Evolutionary conservation across 2,888 invertebrate species (phyloP), one percentile per base, ranked within the genome.

Genomic region (Harmothoe impar): DNA sequence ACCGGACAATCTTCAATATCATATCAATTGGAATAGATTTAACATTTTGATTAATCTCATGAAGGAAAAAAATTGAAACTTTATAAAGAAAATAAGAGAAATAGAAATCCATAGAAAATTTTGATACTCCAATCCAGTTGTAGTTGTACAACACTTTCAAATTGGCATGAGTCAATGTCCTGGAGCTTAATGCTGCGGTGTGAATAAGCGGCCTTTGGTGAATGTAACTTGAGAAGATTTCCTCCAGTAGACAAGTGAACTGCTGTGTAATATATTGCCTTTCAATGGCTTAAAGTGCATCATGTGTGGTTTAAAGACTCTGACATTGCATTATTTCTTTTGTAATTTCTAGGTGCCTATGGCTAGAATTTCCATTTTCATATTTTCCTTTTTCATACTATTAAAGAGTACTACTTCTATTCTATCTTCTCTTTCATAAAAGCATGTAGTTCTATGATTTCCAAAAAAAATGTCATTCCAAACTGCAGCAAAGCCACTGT

Each of bases 311-410:
- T 62, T 62, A 20, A 62, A 62, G 89, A 90, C 43, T 43, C 43
- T 43, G 43, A 43, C 43, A 43, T 43, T 7, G 43, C 10, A 43
- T 43, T 43, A 43, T 43, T 43, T 43, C 43, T 43, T 43, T 43
- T 43, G 10, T 10, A 43, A 43, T 43, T 43, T 43, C 43, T 43
- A 43, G 3, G 43, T 43, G 3, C 43, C 43, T 43, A 3, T 43
- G 43, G 43, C 43, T 43, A 43, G 43, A 43, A 10, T 3, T 10
- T 43, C 43, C n/a, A 62, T n/a, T 62, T 20, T 62, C 1, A 62
- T 20, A n/a, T 62, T 62, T 62, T 62, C 15, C 62, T 62, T 62
- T 62, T 62, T 62, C 62, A 62, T 62, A 90, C 62, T 43, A n/a
- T n/a, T n/a, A n/a, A n/a, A n/a, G 43, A 43, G 43, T 3, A 43